These are phyloP conservation scores for Cichlasoma orientale DNA, from an alignment of 2,797 vertebrate species.

Conservation along the genomic window DNA sequence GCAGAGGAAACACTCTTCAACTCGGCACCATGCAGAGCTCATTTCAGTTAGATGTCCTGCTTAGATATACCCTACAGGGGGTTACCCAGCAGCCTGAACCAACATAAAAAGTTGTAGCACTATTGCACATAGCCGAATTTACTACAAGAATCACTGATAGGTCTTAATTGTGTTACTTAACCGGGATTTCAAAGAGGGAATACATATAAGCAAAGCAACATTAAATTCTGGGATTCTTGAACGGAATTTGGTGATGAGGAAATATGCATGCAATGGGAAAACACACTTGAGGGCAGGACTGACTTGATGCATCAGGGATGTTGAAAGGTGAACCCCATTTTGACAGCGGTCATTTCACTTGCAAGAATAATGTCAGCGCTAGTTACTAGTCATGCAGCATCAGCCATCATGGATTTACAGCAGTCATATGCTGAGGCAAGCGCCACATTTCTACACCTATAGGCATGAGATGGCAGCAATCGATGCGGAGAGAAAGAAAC, in stretches of 20 bases:
- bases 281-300: neutral
- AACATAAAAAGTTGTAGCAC: neutral
- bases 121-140: neutral
- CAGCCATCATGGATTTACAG: constrained; percentile 8
- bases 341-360: neutral
- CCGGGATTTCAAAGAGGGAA: neutral
- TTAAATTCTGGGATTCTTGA: neutral
- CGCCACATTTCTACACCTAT: constrained; percentile 18
- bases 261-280: neutral
- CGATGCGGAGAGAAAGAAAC: neutral
- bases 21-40: neutral
- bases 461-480: constrained; percentile 21
- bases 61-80: neutral
- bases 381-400: constrained; percentile 15
- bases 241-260: neutral
- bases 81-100: neutral
- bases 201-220: neutral
- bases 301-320: neutral
- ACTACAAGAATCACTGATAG: neutral
- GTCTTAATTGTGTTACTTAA: neutral
- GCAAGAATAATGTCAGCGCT: neutral
- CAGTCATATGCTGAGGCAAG: neutral
- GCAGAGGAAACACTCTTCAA: neutral
- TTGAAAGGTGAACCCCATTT: neutral
- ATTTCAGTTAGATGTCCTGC: neutral